Conservation (phyloP, 2,888 invertebrate genomes). For the Tuta absoluta region DNA sequence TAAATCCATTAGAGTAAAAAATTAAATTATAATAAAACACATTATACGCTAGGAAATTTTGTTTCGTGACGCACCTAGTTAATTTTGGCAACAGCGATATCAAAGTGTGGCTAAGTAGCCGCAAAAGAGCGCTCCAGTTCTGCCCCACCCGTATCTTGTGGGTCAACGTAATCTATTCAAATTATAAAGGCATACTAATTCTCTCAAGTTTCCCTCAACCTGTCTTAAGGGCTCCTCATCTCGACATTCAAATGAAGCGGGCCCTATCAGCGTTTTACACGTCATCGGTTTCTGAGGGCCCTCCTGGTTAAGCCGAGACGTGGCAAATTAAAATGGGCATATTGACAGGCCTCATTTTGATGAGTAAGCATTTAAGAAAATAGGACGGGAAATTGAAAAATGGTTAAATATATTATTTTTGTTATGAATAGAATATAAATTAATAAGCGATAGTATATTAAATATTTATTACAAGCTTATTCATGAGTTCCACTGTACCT, state of each 20-base stretch:
- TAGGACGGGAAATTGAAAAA: no score
- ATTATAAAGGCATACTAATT: conserved; percentile 17
- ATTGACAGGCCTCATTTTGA: conserved; percentile 46
- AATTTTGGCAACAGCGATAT: neutral
- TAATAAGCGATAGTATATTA: no score
- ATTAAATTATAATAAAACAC: no score
- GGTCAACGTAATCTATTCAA: conserved; percentile 19
- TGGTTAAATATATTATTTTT: no score
- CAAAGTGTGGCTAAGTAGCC: neutral
- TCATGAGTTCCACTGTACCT: no score
- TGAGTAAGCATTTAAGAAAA: conserved; percentile 47
- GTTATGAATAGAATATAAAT: no score
- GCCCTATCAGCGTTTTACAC: conserved; percentile 72
- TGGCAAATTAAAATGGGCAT: conserved; percentile 58
- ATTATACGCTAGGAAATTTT: neutral
- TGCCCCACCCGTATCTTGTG: neutral
- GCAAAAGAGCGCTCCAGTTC: neutral
- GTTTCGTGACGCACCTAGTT: neutral
- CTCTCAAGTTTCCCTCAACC: conserved; percentile 12
- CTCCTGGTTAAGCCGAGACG: conserved; percentile 63
- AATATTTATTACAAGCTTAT: no score
- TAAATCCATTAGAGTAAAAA: no score
- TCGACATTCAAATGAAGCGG: conserved; percentile 70
- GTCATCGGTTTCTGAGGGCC: conserved; percentile 73
- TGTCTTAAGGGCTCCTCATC: conserved; percentile 43